phyloP scores from a whole-genome alignment of 2,888 invertebrate genomes.

The Brachypalpus laphriformis region DNA sequence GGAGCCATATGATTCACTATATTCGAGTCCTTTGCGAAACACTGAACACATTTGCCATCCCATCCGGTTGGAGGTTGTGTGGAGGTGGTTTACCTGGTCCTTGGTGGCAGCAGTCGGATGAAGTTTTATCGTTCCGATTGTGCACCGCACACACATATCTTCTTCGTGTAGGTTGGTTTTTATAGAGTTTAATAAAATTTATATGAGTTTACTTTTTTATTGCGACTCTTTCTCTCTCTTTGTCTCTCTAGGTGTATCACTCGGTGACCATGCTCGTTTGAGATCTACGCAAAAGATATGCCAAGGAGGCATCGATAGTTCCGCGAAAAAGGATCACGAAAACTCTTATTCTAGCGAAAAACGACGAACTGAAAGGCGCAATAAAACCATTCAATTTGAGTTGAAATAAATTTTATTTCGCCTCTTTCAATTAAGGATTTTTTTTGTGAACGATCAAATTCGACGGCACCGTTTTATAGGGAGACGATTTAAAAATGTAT shows the following conservation, averaged over 20 bases:
- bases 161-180: not conserved
- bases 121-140: slow-evolving; percentile 60
- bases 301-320: slow-evolving; percentile 1
- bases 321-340: slow-evolving; percentile 2
- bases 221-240: not conserved
- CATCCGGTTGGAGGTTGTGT: slow-evolving; percentile 29
- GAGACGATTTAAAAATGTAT: not conserved
- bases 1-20: slow-evolving; percentile 55
- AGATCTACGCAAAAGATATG: slow-evolving; percentile 25
- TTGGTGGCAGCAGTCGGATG: not conserved
- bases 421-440: slow-evolving; percentile 40
- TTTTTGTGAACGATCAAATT: not conserved
- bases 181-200: slow-evolving; percentile 61
- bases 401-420: slow-evolving; percentile 39
- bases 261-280: not conserved
- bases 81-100: slow-evolving; percentile 29
- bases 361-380: slow-evolving; percentile 16
- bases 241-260: slow-evolving; percentile 17
- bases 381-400: slow-evolving; percentile 52
- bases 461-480: not conserved
- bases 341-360: not conserved
- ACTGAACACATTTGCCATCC: slow-evolving; percentile 31
- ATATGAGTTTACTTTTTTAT: slow-evolving; percentile 57
- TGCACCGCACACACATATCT: slow-evolving; percentile 14
- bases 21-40: not conserved